These are phyloP conservation scores for Tachuris rubrigastra DNA, from an alignment of 2,113 vertebrate genomes.

Conservation along the genomic window DNA sequence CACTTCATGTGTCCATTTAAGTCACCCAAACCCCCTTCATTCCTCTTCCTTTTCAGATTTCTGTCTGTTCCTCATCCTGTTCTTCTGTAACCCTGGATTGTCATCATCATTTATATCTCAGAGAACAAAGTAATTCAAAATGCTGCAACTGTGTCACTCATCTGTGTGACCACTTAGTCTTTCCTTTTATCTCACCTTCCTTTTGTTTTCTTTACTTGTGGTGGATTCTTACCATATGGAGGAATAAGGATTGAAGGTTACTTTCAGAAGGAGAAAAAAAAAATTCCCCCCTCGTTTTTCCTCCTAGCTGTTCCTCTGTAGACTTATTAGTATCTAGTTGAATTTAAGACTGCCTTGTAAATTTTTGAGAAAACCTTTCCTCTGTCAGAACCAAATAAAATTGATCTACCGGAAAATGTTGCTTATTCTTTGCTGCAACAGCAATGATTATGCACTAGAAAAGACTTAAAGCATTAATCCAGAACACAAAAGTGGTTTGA, in stretches of 20 bases:
- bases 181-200: neutral
- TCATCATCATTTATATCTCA: neutral
- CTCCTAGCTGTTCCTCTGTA: neutral
- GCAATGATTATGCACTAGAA: slow-evolving; percentile 4
- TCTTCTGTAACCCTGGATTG: neutral
- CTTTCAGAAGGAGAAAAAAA: neutral
- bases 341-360: neutral
- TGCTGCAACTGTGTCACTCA: neutral
- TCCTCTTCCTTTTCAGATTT: neutral
- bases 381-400: neutral
- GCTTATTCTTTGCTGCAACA: neutral
- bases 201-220: neutral
- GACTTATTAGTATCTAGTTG: neutral
- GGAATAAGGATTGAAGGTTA: neutral
- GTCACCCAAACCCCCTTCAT: neutral
- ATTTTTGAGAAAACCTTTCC: neutral
- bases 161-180: neutral
- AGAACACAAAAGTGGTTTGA: slow-evolving; percentile 40
- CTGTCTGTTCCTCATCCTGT: neutral
- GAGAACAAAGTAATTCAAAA: neutral
- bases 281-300: neutral
- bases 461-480: slow-evolving; percentile 46
- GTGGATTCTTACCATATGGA: neutral
- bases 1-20: neutral
- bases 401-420: neutral